Percentiles rank a stretch among this genome's conserved stretches.
Conservation (phyloP, 2,888 invertebrate species). For the Oscheius sp. region DNA sequence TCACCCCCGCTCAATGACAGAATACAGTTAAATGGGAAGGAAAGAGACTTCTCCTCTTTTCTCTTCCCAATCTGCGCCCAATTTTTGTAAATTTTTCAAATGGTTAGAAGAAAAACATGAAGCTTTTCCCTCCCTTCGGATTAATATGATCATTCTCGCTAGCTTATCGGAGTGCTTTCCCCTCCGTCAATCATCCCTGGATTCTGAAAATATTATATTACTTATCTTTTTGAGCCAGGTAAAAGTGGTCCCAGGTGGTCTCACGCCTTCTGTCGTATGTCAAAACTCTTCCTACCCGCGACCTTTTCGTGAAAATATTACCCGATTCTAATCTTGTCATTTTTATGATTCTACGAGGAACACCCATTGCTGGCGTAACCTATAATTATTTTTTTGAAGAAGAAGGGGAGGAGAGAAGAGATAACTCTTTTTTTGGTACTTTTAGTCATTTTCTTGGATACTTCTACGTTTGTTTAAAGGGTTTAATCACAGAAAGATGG, state of each 20-base stretch:
- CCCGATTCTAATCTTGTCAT: conserved; percentile 13
- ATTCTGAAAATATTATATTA: too few relatives aligned
- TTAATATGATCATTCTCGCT: neutral
- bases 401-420: neutral
- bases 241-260: too few relatives aligned
- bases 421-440: conserved; percentile 12
- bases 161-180: neutral
- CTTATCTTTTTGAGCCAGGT: too few relatives aligned
- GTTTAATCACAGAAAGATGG: too few relatives aligned
- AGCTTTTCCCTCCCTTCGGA: neutral
- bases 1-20: neutral
- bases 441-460: neutral
- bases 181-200: too few relatives aligned
- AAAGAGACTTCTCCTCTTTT: neutral
- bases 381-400: conserved; percentile 8
- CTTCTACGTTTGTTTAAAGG: too few relatives aligned
- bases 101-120: too few relatives aligned
- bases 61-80: too few relatives aligned
- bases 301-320: neutral
- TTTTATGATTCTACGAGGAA: conserved; percentile 17
- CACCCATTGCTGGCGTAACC: conserved; percentile 15
- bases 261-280: neutral
- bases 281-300: neutral
- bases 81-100: too few relatives aligned
- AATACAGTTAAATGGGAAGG: neutral